phyloP scores from a whole-genome alignment of 2,797 vertebrate species.

The Carcharodon carcharias region DNA sequence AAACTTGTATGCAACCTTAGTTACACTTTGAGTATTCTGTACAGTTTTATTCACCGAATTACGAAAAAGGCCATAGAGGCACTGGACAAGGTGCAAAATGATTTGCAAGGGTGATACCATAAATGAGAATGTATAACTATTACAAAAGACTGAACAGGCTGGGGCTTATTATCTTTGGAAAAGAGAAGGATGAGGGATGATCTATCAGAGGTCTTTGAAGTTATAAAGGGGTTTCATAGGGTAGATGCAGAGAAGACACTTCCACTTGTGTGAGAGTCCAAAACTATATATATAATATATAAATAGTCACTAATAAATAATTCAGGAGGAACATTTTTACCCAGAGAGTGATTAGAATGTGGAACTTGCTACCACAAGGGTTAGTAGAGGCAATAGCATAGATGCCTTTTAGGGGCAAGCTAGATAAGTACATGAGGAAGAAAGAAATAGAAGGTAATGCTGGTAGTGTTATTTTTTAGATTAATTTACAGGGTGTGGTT shows the following conservation, averaged over 20 bases:
- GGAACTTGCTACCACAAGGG: background rate
- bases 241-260: background rate
- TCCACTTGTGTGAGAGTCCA: background rate
- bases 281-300: background rate
- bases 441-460: background rate
- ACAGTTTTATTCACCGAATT: background rate
- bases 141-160: background rate
- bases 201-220: background rate
- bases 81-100: background rate
- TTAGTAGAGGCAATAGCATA: background rate
- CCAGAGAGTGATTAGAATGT: background rate
- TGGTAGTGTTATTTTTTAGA: background rate
- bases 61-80: background rate
- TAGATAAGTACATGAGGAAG: background rate
- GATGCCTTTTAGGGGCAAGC: background rate
- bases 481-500: too few relatives aligned
- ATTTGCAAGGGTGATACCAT: background rate
- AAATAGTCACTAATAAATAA: background rate
- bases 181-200: background rate
- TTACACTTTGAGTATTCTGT: background rate
- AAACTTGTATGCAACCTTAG: background rate
- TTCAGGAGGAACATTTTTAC: background rate
- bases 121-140: background rate
- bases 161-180: background rate
- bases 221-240: background rate